A percentile compares a stretch with the other conserved stretches of the same genome.
phyloP scores from a whole-genome alignment of 1,140 invertebrate species.

The Stegodyphus mimosarum region DNA sequence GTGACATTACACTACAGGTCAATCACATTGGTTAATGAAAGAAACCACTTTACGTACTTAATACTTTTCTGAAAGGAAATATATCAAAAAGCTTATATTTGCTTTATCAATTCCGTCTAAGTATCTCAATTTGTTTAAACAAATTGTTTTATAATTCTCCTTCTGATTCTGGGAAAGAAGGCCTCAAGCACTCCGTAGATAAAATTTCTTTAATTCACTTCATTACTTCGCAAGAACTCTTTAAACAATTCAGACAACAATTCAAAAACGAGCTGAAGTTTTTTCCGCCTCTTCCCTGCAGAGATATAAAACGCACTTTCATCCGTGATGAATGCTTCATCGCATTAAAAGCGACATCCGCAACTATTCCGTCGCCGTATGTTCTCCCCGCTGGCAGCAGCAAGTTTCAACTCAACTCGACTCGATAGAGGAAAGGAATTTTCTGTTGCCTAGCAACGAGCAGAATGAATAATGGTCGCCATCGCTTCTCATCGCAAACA shows the following conservation, averaged over 20 bases:
- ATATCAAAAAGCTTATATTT: too few relatives aligned
- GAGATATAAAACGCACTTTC: constrained; percentile 40
- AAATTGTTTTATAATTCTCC: too few relatives aligned
- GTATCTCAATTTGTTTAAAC: too few relatives aligned
- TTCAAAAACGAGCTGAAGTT: constrained; percentile 18
- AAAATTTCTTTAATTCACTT: neutral
- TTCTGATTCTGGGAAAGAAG: too few relatives aligned
- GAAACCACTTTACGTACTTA: too few relatives aligned
- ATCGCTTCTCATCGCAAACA: constrained; percentile 51
- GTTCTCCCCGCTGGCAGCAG: neutral
- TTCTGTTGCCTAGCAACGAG: constrained; percentile 36
- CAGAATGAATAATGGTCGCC: constrained; percentile 48
- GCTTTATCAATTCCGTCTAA: too few relatives aligned
- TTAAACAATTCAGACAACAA: constrained; percentile 29
- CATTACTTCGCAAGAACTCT: constrained; percentile 30
- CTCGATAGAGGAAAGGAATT: constrained; percentile 38
- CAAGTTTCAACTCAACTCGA: constrained; percentile 39
- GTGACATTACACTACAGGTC: too few relatives aligned
- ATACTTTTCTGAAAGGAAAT: too few relatives aligned
- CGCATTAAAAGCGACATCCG: constrained; percentile 41
- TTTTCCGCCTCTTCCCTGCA: neutral
- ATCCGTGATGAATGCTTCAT: constrained; percentile 39
- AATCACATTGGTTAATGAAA: too few relatives aligned
- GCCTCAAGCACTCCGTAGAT: too few relatives aligned
- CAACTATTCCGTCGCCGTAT: constrained; percentile 25